Evolutionary conservation across 1,140 invertebrate species (phyloP).

Genomic region (Sesamia nonagrioides): DNA sequence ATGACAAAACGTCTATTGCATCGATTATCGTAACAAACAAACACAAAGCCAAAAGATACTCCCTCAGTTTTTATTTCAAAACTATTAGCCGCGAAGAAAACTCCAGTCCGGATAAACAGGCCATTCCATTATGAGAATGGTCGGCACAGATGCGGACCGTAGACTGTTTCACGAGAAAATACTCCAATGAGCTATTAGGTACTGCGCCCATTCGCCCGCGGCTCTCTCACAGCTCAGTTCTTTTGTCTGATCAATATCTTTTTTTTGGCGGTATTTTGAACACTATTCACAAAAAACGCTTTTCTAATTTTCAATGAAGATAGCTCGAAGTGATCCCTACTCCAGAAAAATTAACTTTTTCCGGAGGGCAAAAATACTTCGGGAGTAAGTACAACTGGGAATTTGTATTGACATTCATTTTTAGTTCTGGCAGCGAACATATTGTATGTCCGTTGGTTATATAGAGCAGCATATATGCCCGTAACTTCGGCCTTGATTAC

Average conservation of each 20-base stretch:
- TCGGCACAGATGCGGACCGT: conserved; percentile 32
- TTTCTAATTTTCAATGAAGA: background rate
- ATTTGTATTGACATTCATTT: too few relatives aligned
- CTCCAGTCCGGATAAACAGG: conserved; percentile 67
- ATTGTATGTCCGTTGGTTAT: too few relatives aligned
- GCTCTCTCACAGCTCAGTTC: background rate
- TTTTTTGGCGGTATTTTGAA: background rate
- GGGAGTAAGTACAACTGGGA: too few relatives aligned
- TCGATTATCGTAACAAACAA: background rate
- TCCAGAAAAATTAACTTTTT: too few relatives aligned
- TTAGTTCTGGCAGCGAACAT: too few relatives aligned
- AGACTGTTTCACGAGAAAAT: conserved; percentile 13
- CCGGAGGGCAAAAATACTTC: too few relatives aligned
- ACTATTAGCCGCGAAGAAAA: conserved; percentile 56
- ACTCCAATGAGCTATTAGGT: conserved; percentile 36
- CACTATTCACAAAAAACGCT: background rate
- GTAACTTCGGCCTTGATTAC: too few relatives aligned
- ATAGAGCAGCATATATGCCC: too few relatives aligned
- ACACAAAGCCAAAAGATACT: background rate
- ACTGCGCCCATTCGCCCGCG: background rate
- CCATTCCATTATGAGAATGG: conserved; percentile 75
- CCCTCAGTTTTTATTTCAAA: conserved; percentile 8
- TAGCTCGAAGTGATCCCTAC: too few relatives aligned
- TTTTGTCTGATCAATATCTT: conserved; percentile 20
- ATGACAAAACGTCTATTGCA: background rate